Conservation (phyloP, 2,888 invertebrate species). For the Allacma fusca region DNA sequence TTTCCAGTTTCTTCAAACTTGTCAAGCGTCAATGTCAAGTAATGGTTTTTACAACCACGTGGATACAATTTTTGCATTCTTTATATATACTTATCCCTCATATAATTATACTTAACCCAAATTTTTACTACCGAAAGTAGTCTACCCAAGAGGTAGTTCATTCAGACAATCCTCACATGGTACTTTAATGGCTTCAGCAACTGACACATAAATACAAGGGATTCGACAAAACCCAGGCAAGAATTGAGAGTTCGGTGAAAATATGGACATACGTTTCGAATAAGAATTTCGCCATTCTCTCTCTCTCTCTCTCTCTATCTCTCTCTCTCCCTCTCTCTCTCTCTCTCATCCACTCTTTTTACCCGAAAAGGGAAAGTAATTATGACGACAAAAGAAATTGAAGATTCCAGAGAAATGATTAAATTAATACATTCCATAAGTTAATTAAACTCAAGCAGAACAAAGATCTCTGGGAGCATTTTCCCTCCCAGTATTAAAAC, state of each 20-base stretch:
- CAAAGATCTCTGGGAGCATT: not conserved
- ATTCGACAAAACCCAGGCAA: too few relatives aligned
- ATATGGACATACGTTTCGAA: too few relatives aligned
- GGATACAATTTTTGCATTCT: not conserved
- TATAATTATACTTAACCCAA: not conserved
- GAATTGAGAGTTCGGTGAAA: too few relatives aligned
- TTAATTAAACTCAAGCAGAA: not conserved
- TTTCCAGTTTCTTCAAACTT: not conserved
- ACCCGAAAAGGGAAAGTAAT: not conserved
- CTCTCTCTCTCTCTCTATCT: too few relatives aligned
- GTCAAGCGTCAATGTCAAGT: conserved; percentile 6
- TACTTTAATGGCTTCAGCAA: too few relatives aligned
- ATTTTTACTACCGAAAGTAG: not conserved
- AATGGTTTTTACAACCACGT: not conserved
- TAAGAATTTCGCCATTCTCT: too few relatives aligned
- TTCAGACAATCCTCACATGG: not conserved
- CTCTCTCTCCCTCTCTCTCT: too few relatives aligned
- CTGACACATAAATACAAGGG: too few relatives aligned
- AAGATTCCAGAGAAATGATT: conserved; percentile 1
- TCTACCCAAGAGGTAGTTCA: not conserved
- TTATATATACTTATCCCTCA: not conserved
- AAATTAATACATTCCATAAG: not conserved
- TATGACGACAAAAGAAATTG: not conserved
- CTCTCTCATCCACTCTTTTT: too few relatives aligned
- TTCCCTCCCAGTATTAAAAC: too few relatives aligned